Conservation (phyloP, 2,113 vertebrate genomes). For the Toxotes jaculatrix region DNA sequence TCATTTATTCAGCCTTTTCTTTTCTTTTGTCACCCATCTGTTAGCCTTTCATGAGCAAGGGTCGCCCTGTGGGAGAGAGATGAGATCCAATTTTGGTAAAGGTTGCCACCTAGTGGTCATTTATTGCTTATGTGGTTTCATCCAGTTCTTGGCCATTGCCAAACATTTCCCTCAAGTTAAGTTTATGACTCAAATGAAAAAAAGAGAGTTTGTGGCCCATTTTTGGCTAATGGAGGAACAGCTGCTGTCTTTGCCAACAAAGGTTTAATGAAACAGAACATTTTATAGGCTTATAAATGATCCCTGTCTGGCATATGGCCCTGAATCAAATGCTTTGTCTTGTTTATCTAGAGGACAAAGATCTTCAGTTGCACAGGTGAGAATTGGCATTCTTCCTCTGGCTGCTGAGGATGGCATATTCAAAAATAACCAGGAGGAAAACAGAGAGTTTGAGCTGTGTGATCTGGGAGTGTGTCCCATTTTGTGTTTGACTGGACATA, state of each 20-base stretch:
- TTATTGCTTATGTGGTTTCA: neutral
- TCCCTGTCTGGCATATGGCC: neutral
- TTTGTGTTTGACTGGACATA: no score
- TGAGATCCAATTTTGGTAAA: constrained; percentile 20
- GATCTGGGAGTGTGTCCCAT: no score
- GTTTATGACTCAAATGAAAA: neutral
- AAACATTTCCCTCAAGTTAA: neutral
- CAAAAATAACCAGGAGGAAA: neutral
- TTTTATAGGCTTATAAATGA: neutral
- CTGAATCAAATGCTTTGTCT: neutral
- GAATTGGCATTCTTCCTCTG: neutral
- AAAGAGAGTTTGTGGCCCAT: neutral
- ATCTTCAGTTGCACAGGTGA: neutral
- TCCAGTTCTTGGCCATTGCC: neutral
- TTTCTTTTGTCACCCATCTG: neutral
- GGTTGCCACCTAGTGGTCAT: constrained; percentile 65
- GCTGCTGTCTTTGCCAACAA: neutral
- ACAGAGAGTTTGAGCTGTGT: neutral
- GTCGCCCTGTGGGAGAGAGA: neutral
- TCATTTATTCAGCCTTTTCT: neutral
- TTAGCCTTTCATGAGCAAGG: neutral
- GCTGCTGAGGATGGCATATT: neutral
- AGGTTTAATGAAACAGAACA: neutral
- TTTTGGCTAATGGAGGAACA: neutral
- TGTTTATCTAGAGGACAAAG: neutral